Evolutionary conservation across 2,888 invertebrate species (phyloP).

Genomic region (Hyalella azteca): DNA sequence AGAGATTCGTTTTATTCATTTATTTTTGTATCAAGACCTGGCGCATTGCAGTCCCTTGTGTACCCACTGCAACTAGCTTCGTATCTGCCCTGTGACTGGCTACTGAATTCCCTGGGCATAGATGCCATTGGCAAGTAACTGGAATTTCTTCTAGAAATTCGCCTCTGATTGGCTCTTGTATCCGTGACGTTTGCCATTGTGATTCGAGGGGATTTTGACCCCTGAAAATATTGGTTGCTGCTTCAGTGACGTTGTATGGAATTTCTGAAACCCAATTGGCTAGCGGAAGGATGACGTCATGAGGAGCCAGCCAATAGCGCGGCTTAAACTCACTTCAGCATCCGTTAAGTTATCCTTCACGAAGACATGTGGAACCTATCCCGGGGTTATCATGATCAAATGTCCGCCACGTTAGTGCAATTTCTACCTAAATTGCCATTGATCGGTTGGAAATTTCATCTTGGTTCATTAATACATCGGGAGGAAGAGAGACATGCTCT

Average conservation of each 20-base stretch:
- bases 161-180: not conserved
- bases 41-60: constrained; percentile 29
- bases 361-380: not conserved
- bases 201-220: constrained; percentile 6
- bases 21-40: constrained; percentile 11
- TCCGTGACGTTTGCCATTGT: not conserved
- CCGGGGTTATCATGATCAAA: not conserved
- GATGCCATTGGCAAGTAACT: constrained; percentile 24
- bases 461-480: not conserved
- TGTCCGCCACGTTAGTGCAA: not conserved
- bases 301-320: not conserved
- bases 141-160: not conserved
- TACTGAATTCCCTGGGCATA: constrained; percentile 25
- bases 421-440: not conserved
- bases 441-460: not conserved
- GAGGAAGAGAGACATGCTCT: constrained; percentile 28
- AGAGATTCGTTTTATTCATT: constrained; percentile 6
- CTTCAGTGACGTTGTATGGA: not conserved
- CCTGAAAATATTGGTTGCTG: not conserved
- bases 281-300: not conserved
- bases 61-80: constrained; percentile 16
- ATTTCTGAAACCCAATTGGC: not conserved
- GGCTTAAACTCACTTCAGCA: not conserved
- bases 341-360: constrained; percentile 32
- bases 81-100: not conserved